Conservation (phyloP, 23 tunicate species). For the Phallusia fumigata region DNA sequence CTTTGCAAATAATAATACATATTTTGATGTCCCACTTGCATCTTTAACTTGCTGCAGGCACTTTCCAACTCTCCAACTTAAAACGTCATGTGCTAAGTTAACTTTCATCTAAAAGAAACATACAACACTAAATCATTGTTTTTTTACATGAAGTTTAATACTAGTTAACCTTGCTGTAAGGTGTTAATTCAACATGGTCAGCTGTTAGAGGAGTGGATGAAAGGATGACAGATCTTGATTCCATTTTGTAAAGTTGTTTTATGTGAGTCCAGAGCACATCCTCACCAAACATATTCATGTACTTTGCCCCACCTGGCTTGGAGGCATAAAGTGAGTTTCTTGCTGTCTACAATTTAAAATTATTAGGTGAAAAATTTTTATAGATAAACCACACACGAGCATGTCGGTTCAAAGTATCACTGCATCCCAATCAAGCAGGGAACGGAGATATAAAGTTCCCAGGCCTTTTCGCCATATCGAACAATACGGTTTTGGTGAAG, state of each 20-base stretch:
- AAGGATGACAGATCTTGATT: not conserved
- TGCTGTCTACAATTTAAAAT: not conserved
- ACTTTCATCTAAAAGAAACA: slow-evolving; percentile 2
- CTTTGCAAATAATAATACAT: not conserved
- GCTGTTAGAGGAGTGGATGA: not conserved
- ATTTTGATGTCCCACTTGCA: not conserved
- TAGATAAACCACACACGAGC: too few species aligned
- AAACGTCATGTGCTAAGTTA: not conserved
- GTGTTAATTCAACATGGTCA: not conserved
- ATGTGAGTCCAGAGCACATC: not conserved
- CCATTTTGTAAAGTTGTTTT: not conserved
- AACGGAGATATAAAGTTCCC: too few species aligned
- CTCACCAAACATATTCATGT: not conserved
- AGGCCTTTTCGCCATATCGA: too few species aligned
- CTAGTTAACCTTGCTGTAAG: not conserved
- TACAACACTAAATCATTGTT: too few species aligned
- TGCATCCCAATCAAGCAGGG: too few species aligned
- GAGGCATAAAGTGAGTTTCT: not conserved
- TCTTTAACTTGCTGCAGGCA: not conserved
- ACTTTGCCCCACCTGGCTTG: not conserved
- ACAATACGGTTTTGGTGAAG: too few species aligned
- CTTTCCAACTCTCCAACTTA: not conserved
- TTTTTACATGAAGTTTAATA: too few species aligned
- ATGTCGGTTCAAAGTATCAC: too few species aligned
- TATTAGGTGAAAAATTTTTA: too few species aligned